A percentile compares a stretch with the other conserved stretches of the same genome.
Conservation (phyloP, 2,888 invertebrate genomes). For the Artemia sinica region DNA sequence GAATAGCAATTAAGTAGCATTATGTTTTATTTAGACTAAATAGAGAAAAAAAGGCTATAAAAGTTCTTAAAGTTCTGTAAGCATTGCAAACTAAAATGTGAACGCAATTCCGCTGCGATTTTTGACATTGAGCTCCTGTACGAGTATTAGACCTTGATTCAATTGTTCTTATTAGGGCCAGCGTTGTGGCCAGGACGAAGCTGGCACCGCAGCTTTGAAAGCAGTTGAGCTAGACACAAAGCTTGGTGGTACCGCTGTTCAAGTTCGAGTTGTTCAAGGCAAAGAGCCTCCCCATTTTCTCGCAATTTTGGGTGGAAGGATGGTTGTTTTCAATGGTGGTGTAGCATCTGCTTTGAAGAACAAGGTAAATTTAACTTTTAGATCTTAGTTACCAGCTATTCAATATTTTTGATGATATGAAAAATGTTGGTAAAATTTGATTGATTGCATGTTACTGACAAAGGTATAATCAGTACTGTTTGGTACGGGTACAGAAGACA, state of each 20-base stretch:
- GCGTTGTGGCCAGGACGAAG: conserved; percentile 54
- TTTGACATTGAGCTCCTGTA: too few species aligned
- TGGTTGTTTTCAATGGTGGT: conserved; percentile 39
- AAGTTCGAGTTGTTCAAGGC: conserved; percentile 63
- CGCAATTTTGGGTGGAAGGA: conserved; percentile 68
- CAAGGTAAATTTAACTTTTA: too few species aligned
- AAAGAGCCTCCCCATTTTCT: conserved; percentile 81
- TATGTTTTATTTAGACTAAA: too few species aligned
- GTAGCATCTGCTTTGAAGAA: conserved; percentile 46
- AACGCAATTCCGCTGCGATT: too few species aligned
- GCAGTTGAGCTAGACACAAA: conserved; percentile 40
- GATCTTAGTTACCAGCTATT: too few species aligned
- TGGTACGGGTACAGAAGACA: too few species aligned
- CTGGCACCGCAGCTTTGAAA: conserved; percentile 44
- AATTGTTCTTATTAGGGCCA: conserved; percentile 44
- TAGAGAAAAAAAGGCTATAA: too few species aligned
- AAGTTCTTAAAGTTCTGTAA: too few species aligned
- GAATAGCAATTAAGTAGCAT: too few species aligned
- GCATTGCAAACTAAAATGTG: too few species aligned
- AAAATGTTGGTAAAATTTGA: not conserved
- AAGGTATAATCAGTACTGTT: too few species aligned
- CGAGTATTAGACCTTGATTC: too few species aligned
- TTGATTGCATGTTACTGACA: conserved; percentile 24
- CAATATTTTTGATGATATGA: conserved; percentile 32
- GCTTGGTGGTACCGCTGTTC: conserved; percentile 36